Conservation (phyloP, 2,888 invertebrate genomes). For the Drosophila niveifrons region DNA sequence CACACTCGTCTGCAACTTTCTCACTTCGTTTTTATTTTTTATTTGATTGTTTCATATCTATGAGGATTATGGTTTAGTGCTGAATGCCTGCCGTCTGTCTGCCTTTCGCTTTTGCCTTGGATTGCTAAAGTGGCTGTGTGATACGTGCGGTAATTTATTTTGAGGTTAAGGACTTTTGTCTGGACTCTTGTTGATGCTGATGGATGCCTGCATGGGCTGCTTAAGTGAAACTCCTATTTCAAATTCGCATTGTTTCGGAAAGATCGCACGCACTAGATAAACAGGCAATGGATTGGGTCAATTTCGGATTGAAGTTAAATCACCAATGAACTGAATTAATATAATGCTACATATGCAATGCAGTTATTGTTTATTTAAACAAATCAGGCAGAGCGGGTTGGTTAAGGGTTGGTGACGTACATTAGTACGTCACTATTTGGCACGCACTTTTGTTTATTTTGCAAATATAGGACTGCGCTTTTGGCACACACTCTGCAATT, state of each 20-base stretch:
- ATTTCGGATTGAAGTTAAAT: conserved; percentile 5
- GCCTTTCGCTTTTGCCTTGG: conserved; percentile 5
- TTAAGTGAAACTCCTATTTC: conserved; percentile 60
- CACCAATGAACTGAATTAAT: conserved; percentile 47
- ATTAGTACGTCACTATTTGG: conserved; percentile 34
- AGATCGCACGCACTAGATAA: conserved; percentile 65
- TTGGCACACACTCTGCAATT: conserved; percentile 32
- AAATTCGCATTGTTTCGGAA: conserved; percentile 60
- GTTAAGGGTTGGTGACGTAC: too few relatives aligned
- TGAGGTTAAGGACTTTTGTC: conserved; percentile 52
- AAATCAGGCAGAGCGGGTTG: conserved; percentile 47
- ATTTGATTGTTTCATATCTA: conserved; percentile 81
- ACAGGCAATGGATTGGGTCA: conserved; percentile 37
- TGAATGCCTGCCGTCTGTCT: conserved; percentile 42
- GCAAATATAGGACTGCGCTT: conserved; percentile 51
- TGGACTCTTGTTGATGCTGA: conserved; percentile 42
- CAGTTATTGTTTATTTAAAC: conserved; percentile 54
- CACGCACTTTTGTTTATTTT: conserved; percentile 59
- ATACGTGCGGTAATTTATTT: conserved; percentile 72
- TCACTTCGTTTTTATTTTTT: conserved; percentile 32
- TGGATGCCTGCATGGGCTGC: conserved; percentile 36
- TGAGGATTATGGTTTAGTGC: conserved; percentile 74
- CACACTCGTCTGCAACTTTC: not conserved
- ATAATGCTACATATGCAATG: conserved; percentile 53
- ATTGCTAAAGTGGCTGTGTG: conserved; percentile 39